phyloP scores from a whole-genome alignment of 30 jellyfish, hydroid and myxozoan species.

The Aurelia aurita complex sp. Pacific region DNA sequence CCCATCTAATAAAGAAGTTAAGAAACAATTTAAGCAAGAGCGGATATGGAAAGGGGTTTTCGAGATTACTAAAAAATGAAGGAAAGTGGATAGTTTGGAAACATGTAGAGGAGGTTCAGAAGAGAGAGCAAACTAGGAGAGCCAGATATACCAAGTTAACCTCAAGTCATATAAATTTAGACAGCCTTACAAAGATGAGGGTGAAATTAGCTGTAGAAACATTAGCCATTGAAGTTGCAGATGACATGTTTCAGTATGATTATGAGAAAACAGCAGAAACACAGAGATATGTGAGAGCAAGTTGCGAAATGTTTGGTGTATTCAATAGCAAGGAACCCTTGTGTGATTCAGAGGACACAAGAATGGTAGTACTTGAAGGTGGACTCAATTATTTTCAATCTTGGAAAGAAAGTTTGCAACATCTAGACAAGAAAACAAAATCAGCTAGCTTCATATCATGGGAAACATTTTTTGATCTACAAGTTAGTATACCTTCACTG shows the following conservation, averaged over 20 bases:
- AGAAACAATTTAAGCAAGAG: slow-evolving; percentile 5
- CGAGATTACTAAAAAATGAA: neutral
- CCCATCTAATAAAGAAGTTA: slow-evolving; percentile 13
- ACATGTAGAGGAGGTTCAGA: neutral
- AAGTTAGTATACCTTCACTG: slow-evolving; percentile 2
- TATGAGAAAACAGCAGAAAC: slow-evolving; percentile 5
- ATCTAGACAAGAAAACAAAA: neutral
- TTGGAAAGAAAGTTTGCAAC: neutral
- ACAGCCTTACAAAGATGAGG: neutral
- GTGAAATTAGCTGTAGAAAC: slow-evolving; percentile 25
- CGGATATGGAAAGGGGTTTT: neutral
- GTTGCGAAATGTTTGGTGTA: neutral
- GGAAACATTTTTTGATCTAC: slow-evolving; percentile 15
- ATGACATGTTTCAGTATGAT: slow-evolving; percentile 2
- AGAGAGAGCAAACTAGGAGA: neutral
- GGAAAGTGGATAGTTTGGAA: slow-evolving; percentile 12
- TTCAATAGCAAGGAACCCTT: slow-evolving; percentile 1
- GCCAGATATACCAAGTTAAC: neutral
- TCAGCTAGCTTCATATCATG: neutral
- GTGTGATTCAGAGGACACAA: neutral
- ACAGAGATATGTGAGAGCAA: neutral
- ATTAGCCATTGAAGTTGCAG: neutral
- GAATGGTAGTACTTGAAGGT: neutral
- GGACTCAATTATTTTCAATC: neutral
- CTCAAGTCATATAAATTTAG: neutral